Percentiles rank a stretch among this genome's conserved stretches.
Conservation (phyloP, 2,888 invertebrate species). For the Orchesella flavescens region DNA sequence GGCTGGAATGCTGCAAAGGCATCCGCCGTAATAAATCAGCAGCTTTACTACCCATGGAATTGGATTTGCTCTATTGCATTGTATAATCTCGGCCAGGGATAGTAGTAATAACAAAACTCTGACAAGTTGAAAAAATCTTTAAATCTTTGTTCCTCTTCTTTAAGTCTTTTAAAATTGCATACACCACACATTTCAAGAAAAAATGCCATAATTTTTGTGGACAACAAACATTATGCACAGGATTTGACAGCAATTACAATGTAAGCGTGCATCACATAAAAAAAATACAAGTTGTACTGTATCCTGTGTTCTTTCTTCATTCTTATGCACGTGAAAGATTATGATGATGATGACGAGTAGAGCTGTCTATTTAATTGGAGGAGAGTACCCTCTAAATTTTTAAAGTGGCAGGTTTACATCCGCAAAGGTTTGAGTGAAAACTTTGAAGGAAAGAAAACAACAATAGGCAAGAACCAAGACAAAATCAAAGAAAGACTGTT, state of each 20-base stretch:
- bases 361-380: conserved; percentile 15
- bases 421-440: not conserved
- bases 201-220: not conserved
- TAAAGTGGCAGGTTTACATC: conserved; percentile 37
- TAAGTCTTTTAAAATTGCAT: not conserved
- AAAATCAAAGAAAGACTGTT: no score
- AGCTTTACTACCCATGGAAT: conserved; percentile 38
- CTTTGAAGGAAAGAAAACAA: not conserved
- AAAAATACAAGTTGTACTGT: no score
- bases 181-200: no score
- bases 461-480: not conserved
- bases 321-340: not conserved
- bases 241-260: conserved; percentile 14
- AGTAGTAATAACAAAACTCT: not conserved
- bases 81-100: not conserved
- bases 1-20: conserved; percentile 39
- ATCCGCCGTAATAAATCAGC: conserved; percentile 47
- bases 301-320: no score
- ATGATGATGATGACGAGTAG: conserved; percentile 5
- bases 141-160: not conserved
- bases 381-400: conserved; percentile 30
- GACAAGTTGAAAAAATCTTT: not conserved
- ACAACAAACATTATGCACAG: not conserved
- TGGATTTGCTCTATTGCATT: not conserved
- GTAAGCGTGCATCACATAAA: conserved; percentile 2